Evolutionary conservation across 2,113 vertebrate genomes (phyloP), one percentile per base, ranked within the genome.

Genomic region (Brachypodius melanocephalos): DNA sequence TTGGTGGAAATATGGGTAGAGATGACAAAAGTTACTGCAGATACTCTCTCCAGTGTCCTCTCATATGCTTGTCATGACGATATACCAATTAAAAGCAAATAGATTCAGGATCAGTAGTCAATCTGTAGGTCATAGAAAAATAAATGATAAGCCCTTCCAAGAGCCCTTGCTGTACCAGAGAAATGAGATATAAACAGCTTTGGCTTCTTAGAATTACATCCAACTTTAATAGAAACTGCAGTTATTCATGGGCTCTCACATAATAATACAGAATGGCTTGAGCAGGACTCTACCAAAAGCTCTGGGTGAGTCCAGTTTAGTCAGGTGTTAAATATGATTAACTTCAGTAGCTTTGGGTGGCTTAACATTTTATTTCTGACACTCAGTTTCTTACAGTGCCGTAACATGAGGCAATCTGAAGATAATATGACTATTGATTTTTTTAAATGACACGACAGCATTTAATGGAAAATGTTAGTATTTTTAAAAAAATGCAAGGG

Each of bases 331-430:
- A 94, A 94, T 65, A 48, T 78, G 51, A 96, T 90, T 88, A 95
- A 88, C 88, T 95, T 59, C 62, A 46, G 42, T 66, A 55, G 59
- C 75, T 93, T 90, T 94, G 71, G 34, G 42, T 76, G 62, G 58
- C 85, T 95, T 94, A 96, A 83, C 36, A n/a, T 95, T 89, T 89
- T 83, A 65, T 94, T 95, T 91, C 78, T 38, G 88, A 73, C 49
- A 83, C 67, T 54, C 58, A 42, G 62, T 91, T 95, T 82, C 82
- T 66, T 45, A 72, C 54, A 89, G 61, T 63, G 68, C 69, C 20
- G 15, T 55, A 73, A 42, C 17, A 34, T 5, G 29, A 88, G 42
- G 78, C 34, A 88, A 76, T 73, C 72, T 83, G 51, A 51, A 88
- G 67, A 58, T 87, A 88, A 89, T 17, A 34, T 0, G 4, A n/a